These are phyloP conservation scores for Austrolebias charrua DNA, from an alignment of 2,797 vertebrate species.

Conservation along the genomic window DNA sequence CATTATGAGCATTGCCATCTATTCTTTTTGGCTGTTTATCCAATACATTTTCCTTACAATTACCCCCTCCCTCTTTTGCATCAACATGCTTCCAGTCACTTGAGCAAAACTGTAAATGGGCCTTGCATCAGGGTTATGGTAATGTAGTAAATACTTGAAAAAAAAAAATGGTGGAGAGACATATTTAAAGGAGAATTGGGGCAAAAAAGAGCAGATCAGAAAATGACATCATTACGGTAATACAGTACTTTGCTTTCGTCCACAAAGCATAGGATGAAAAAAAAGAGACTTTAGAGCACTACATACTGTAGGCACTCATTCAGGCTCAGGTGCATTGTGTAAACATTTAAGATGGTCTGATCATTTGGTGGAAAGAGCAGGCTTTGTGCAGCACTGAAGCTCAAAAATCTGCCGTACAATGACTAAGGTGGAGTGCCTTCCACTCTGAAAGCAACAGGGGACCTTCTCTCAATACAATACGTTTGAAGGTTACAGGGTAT, in stretches of 20 bases:
- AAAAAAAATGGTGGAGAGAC: conserved; percentile 81
- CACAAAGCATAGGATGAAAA: conserved; percentile 83
- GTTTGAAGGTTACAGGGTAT: conserved; percentile 81
- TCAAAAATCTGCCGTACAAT: conserved; percentile 84
- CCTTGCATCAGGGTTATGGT: conserved; percentile 86
- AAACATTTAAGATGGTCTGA: conserved; percentile 90
- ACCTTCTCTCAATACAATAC: conserved; percentile 80
- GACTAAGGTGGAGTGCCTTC: conserved; percentile 84
- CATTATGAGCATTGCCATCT: conserved; percentile 90
- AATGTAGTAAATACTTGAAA: conserved; percentile 80
- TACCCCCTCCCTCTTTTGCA: conserved; percentile 82
- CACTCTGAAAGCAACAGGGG: conserved; percentile 85
- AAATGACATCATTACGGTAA: conserved; percentile 81
- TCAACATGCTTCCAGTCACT: conserved; percentile 84
- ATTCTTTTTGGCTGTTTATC: conserved; percentile 91
- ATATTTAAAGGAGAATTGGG: conserved; percentile 84
- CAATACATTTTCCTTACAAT: conserved; percentile 87
- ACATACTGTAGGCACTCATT: conserved; percentile 76
- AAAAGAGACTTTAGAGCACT: conserved; percentile 78
- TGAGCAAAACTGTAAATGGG: conserved; percentile 84
- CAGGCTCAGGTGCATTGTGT: conserved; percentile 82
- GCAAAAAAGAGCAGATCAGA: conserved; percentile 83
- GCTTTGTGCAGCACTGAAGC: conserved; percentile 76
- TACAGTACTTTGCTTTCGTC: conserved; percentile 81
- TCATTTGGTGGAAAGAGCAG: conserved; percentile 86